Conservation (phyloP, 1,140 invertebrate species). For the Zaprionus davidi region DNA sequence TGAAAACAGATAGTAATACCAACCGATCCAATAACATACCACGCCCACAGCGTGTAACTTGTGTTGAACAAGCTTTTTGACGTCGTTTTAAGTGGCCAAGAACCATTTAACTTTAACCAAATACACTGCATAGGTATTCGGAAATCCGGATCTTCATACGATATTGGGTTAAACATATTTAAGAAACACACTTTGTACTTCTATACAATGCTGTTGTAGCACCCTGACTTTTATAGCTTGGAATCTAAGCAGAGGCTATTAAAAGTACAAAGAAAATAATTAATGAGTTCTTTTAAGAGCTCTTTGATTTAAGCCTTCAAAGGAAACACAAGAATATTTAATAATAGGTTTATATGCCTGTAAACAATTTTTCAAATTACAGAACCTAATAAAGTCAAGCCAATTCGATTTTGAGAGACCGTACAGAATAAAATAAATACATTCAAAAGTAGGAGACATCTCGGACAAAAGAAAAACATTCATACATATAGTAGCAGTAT, state of each 20-base stretch:
- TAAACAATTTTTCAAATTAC: background rate
- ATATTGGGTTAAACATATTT: conserved; percentile 27
- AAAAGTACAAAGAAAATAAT: conserved; percentile 3
- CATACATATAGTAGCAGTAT: no score
- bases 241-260: background rate
- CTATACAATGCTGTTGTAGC: background rate
- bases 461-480: no score
- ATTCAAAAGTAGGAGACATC: no score
- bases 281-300: background rate
- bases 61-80: conserved; percentile 2
- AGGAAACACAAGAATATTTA: background rate
- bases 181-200: background rate
- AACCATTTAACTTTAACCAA: conserved; percentile 81
- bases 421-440: background rate
- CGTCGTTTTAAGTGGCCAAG: conserved; percentile 62
- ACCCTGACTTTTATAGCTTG: background rate
- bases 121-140: conserved; percentile 73
- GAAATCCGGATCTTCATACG: conserved; percentile 32
- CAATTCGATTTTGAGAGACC: background rate
- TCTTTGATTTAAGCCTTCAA: background rate
- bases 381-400: no score
- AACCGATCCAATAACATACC: conserved; percentile 72
- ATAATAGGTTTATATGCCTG: background rate
- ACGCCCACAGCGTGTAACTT: conserved; percentile 67
- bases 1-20: conserved; percentile 76